A percentile compares a stretch with the other conserved stretches of the same genome.
Evolutionary conservation across 2,888 invertebrate genomes (phyloP).

Genomic region (Smittia aterrima): DNA sequence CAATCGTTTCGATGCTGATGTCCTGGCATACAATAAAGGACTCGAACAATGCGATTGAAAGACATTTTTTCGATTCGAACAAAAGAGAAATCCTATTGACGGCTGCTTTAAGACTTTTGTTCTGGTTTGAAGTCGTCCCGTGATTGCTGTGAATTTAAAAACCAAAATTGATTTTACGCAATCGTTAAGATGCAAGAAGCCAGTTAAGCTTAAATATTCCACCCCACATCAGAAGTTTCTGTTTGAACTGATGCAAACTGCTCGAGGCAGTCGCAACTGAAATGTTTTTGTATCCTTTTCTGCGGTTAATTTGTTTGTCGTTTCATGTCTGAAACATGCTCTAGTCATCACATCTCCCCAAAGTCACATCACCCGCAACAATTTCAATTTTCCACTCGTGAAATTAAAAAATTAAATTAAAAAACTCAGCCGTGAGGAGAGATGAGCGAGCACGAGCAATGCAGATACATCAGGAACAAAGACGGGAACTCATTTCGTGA

Average conservation of each 20-base stretch:
- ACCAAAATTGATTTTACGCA: slow-evolving; percentile 10
- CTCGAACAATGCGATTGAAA: slow-evolving; percentile 13
- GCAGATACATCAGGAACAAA: not conserved
- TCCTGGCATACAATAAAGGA: not conserved
- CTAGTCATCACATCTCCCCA: slow-evolving; percentile 8
- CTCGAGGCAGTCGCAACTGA: not conserved
- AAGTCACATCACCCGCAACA: slow-evolving; percentile 32
- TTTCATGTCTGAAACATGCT: slow-evolving; percentile 14
- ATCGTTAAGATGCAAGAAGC: too few species aligned
- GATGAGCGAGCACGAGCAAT: slow-evolving; percentile 9
- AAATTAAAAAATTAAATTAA: slow-evolving; percentile 39
- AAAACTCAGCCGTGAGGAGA: slow-evolving; percentile 23
- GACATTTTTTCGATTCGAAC: slow-evolving; percentile 1
- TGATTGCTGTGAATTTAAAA: not conserved
- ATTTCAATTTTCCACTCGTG: slow-evolving; percentile 36
- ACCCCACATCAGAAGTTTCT: too few species aligned
- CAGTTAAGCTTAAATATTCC: too few species aligned
- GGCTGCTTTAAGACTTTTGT: slow-evolving; percentile 6
- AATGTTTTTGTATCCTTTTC: not conserved
- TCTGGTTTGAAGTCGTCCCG: not conserved
- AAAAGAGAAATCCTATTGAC: not conserved
- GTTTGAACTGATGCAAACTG: not conserved
- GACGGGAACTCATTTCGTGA: not conserved
- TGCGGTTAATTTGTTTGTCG: slow-evolving; percentile 35
- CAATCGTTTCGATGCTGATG: not conserved